A percentile compares a stretch with the other conserved stretches of the same genome.
Conservation (phyloP, 2,888 invertebrate species). For the Sesia apiformis region DNA sequence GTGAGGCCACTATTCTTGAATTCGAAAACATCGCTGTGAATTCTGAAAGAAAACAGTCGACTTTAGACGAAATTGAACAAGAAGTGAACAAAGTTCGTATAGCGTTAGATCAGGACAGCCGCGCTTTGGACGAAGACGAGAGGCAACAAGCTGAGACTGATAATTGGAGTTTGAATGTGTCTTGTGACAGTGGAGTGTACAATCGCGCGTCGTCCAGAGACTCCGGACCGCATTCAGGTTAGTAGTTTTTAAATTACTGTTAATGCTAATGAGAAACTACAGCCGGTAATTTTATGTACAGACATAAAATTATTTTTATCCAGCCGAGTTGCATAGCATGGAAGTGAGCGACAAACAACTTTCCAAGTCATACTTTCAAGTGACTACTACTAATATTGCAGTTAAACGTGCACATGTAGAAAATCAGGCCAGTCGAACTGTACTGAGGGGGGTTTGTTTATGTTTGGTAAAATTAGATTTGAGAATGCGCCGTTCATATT, state of each 20-base stretch:
- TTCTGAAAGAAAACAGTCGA: slow-evolving; percentile 49
- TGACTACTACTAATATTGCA: slow-evolving; percentile 32
- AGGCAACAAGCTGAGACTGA: slow-evolving; percentile 60
- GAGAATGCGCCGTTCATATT: slow-evolving; percentile 60
- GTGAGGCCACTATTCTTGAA: slow-evolving; percentile 64
- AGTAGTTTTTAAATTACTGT: slow-evolving; percentile 19
- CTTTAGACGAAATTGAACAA: slow-evolving; percentile 64
- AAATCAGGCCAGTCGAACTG: slow-evolving; percentile 33
- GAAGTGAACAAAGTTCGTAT: slow-evolving; percentile 68
- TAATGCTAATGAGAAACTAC: slow-evolving; percentile 5
- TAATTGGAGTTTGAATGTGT: slow-evolving; percentile 70
- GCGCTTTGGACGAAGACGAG: slow-evolving; percentile 65
- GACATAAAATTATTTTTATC: slow-evolving; percentile 53
- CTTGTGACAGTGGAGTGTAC: slow-evolving; percentile 75
- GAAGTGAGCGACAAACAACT: slow-evolving; percentile 32
- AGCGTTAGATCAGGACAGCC: slow-evolving; percentile 64
- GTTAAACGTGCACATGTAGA: slow-evolving; percentile 45
- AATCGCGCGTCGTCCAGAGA: slow-evolving; percentile 74
- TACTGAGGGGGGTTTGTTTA: slow-evolving; percentile 64
- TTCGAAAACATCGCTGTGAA: slow-evolving; percentile 50
- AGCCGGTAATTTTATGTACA: slow-evolving; percentile 29
- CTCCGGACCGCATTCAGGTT: slow-evolving; percentile 69
- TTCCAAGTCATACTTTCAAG: slow-evolving; percentile 44
- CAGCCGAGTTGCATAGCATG: slow-evolving; percentile 23
- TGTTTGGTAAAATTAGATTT: slow-evolving; percentile 65